Base-by-base conservation (phyloP, 2,888 invertebrate species). In the Morpho helenor region DNA sequence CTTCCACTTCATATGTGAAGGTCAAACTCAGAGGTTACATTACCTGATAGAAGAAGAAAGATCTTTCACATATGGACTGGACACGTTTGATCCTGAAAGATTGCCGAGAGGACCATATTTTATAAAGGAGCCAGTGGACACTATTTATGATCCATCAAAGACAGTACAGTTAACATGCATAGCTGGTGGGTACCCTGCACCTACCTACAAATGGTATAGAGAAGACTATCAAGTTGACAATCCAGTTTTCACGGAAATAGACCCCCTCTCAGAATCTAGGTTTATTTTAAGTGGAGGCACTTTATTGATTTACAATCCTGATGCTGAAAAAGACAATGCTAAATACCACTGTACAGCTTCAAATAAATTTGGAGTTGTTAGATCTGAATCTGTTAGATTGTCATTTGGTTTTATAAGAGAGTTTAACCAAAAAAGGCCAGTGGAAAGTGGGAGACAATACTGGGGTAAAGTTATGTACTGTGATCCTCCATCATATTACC, bases 381-480 rank as follows among this genome's bases (percentile, higher is more conserved):
- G 96, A 42, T 98, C 98, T 1, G 96, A 97, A 78, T 97, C 96
- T 69, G 96, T 97, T 0, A 92, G 95, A 52, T 84, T 99, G 5
- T 95, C 96, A 49, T 98, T 98, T 86, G 98, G 98, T 41, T 95
- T 92, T 75, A 97, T 98, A 65, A 93, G 96, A 75, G 97, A 98
- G 81, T 98, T 98, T 72, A 97, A 97, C 83, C 92, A 96, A 65
- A 96, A 96, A 76, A 92, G 98, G 59, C 94, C 97, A 0, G 91
- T 93, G 48, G 98, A 98, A 84, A 92, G 92, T 63, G 97, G 97
- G 7, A 95, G 96, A 70, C 95, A 97, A 80, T 97, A 97, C 82
- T 98, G 97, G 97, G 98, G 98, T 43, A 98, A 97, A 90, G 95
- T 96, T 0, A 93, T 98, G 66, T 96, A 94, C 67, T 98, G 98